Evolutionary conservation across 1,140 invertebrate species (phyloP), one percentile per base, ranked within the genome.

Genomic region (Drosophila guanche): DNA sequence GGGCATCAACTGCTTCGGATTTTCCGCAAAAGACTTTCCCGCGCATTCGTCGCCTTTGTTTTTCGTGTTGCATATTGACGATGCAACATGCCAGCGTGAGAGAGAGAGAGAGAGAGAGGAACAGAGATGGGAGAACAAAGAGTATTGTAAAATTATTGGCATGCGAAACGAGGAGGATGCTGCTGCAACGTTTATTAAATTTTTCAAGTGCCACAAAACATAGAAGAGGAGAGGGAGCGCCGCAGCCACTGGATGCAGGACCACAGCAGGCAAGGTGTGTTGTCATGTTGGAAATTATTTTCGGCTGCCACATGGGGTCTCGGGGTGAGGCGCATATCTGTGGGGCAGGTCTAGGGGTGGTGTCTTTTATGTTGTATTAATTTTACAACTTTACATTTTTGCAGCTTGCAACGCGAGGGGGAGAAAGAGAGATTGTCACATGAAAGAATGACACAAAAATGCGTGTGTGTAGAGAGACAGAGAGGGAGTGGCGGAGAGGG

Each of bases 131-230:
- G 33, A 3, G 8, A 10, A 8, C 10, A 12, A 8, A 37, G 3
- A 37, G 33, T 37, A 37, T 23, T 63, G 77, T 60, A 58, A 86
- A 86, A 86, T 85, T 85, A 85, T 85, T 85, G 81, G 81, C 81
- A 86, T 86, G 81, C 81, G 68, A 86, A 77, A 12, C 33, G 10
- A 12, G 33, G 33, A 37, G 33, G 33, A 12, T 76, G 81, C 81
- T 85, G 81, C 81, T 70, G 81, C 73, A 77, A 68, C 77, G 81
- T 86, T 85, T 86, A 85, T 85, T 85, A 85, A 85, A 86, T 85
- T 85, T 85, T 85, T 81, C 57, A 86, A 86, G 83, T 85, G 81
- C 73, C 77, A 60, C 67, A 66, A 74, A 53, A 66, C 47, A 57
- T 57, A 53, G 22, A 14, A 23, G 56, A 27, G 51, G 23, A 41